These are phyloP conservation scores for Heteractis magnifica DNA, from an alignment of 92 coral and sea anemone genomes.

Conservation along the genomic window DNA sequence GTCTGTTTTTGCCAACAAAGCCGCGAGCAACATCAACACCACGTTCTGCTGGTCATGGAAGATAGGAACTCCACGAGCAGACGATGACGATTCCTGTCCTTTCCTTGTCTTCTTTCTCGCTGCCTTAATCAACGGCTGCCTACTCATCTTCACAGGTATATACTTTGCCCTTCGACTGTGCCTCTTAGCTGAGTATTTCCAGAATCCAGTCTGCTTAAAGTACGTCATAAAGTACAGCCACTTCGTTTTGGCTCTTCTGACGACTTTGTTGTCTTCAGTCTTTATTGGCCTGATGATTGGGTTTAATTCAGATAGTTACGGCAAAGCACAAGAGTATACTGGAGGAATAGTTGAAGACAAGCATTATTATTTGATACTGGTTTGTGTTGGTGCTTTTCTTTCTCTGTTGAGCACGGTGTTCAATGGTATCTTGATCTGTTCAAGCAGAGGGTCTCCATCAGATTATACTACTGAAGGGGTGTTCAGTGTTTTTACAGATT, in stretches of 20 bases:
- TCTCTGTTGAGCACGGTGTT: conserved; percentile 39
- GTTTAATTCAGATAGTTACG: conserved; percentile 10
- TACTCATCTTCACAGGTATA: conserved; percentile 34
- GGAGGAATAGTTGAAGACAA: conserved; percentile 38
- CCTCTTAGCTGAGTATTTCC: conserved; percentile 13
- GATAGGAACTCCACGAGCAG: conserved; percentile 22
- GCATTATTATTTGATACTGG: conserved; percentile 43
- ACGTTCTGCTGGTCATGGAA: conserved; percentile 64
- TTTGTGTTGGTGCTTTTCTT: conserved; percentile 48
- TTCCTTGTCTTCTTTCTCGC: conserved; percentile 46
- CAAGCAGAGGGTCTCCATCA: conserved; percentile 4
- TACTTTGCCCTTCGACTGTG: conserved; percentile 39
- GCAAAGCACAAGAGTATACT: conserved; percentile 13
- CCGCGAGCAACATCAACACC: not conserved
- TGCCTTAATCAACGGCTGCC: conserved; percentile 31
- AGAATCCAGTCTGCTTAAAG: conserved; percentile 27
- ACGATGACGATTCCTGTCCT: conserved; percentile 37
- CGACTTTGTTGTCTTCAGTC: conserved; percentile 31
- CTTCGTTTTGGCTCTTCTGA: conserved; percentile 28
- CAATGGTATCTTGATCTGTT: conserved; percentile 29
- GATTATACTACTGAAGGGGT: conserved; percentile 41
- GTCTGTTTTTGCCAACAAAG: conserved; percentile 26
- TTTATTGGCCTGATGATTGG: conserved; percentile 51
- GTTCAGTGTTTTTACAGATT: conserved; percentile 46
- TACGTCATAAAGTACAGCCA: conserved; percentile 45